Evolutionary conservation across 2,888 invertebrate species (phyloP).

Genomic region (Odontomyia ornata): DNA sequence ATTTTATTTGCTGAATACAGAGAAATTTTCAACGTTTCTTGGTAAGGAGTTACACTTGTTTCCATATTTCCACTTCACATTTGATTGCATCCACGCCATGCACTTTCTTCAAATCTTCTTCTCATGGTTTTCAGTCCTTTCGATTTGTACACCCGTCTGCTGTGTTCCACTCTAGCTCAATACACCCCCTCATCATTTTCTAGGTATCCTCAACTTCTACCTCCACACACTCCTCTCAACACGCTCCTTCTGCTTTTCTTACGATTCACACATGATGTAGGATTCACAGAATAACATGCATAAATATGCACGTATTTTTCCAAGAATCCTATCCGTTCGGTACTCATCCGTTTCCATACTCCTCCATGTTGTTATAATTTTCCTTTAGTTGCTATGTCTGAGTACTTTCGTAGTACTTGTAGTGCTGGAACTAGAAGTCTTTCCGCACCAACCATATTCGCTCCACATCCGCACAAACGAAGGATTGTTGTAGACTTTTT

Average conservation of each 20-base stretch:
- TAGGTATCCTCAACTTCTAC: neutral
- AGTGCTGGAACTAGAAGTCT: neutral
- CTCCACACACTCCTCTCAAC: too few relatives aligned
- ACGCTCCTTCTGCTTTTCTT: too few relatives aligned
- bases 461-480: neutral
- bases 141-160: neutral
- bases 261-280: too few relatives aligned
- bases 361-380: neutral
- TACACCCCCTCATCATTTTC: too few relatives aligned
- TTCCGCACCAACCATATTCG: neutral
- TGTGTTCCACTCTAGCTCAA: too few relatives aligned
- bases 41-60: conserved; percentile 9
- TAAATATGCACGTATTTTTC: neutral
- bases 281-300: conserved; percentile 15
- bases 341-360: neutral
- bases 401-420: conserved; percentile 6
- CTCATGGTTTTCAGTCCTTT: neutral
- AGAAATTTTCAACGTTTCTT: neutral
- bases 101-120: neutral
- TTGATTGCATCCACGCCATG: neutral
- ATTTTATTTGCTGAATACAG: conserved; percentile 9
- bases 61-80: conserved; percentile 30
- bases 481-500: neutral
- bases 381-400: conserved; percentile 12
- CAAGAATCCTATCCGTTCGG: neutral